Conservation (phyloP, 2,888 invertebrate genomes). For the Thumatha senex region DNA sequence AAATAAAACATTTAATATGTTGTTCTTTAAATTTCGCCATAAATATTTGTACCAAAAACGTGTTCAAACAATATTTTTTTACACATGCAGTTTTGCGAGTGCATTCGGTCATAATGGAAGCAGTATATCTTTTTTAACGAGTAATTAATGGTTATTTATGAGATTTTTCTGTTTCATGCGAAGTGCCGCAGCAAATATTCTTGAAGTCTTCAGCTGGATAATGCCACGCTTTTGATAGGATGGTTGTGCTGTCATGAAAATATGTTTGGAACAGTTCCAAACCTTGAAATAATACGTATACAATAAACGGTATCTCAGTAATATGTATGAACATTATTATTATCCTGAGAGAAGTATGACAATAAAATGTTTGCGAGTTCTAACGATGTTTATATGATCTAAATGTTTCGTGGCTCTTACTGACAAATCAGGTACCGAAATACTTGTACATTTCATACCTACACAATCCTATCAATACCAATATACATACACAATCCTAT, state of each 20-base stretch:
- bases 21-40: no score
- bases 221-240: slow-evolving; percentile 27
- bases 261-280: slow-evolving; percentile 37
- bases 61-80: background rate
- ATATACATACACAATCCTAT: no score
- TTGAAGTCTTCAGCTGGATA: slow-evolving; percentile 27
- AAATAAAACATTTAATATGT: no score
- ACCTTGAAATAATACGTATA: slow-evolving; percentile 38
- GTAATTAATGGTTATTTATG: background rate
- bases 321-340: slow-evolving; percentile 10
- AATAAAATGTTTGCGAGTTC: background rate
- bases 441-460: no score
- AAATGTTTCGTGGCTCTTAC: no score
- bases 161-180: background rate
- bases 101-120: background rate
- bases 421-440: no score
- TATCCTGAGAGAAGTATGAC: slow-evolving; percentile 2
- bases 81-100: background rate
- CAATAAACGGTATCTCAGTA: slow-evolving; percentile 22
- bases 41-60: background rate
- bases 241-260: slow-evolving; percentile 32
- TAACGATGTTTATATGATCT: no score
- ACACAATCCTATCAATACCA: no score
- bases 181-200: slow-evolving; percentile 22
- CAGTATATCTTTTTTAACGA: background rate